Percentiles rank a stretch among this genome's conserved stretches.
phyloP scores from a whole-genome alignment of 2,888 invertebrate species.

The Patella depressa region DNA sequence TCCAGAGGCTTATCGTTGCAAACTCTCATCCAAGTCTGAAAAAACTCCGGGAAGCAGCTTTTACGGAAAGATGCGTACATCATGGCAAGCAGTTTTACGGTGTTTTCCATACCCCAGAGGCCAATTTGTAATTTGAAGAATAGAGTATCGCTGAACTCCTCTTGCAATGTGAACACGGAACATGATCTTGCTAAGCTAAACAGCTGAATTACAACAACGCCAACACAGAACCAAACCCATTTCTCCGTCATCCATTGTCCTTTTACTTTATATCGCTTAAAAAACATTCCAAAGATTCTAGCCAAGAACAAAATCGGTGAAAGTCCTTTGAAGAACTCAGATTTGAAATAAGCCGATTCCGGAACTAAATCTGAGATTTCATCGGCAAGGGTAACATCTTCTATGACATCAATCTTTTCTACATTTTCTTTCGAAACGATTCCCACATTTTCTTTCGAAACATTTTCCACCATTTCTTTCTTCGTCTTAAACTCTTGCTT shows the following conservation, averaged over 20 bases:
- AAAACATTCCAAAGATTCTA: not conserved
- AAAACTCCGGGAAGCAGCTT: slow-evolving; percentile 38
- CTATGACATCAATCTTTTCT: too few relatives aligned
- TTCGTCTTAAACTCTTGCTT: not conserved
- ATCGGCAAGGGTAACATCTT: not conserved
- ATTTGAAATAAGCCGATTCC: not conserved
- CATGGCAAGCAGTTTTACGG: slow-evolving; percentile 35
- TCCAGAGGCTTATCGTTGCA: slow-evolving; percentile 36
- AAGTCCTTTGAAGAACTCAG: not conserved
- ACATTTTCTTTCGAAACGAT: too few relatives aligned
- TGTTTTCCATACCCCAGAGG: slow-evolving; percentile 45
- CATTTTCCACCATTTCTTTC: too few relatives aligned
- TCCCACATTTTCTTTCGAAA: too few relatives aligned
- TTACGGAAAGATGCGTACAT: slow-evolving; percentile 37
- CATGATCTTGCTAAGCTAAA: slow-evolving; percentile 37
- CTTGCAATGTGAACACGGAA: slow-evolving; percentile 35
- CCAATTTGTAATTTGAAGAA: slow-evolving; percentile 48
- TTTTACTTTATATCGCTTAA: not conserved
- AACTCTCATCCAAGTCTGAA: slow-evolving; percentile 34
- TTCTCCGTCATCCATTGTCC: slow-evolving; percentile 28
- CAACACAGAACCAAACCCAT: slow-evolving; percentile 32
- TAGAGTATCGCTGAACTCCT: slow-evolving; percentile 39
- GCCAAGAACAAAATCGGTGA: not conserved
- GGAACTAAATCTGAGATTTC: not conserved
- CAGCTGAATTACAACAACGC: slow-evolving; percentile 30